Base-by-base conservation (phyloP, 1,140 invertebrate species). In the Coelopa frigida region DNA sequence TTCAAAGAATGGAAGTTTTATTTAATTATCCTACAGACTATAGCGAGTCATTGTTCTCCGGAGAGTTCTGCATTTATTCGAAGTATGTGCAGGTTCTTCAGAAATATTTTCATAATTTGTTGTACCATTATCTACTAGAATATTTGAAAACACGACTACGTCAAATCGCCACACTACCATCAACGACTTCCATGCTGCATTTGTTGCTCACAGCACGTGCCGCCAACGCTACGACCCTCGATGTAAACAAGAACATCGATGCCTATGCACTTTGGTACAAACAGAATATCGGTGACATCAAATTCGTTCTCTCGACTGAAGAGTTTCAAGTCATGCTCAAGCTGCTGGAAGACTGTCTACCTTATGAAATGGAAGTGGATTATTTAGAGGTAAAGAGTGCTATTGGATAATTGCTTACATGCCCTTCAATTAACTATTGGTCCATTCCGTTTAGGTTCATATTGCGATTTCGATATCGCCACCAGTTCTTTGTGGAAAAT, bases 181-280 rank as follows among this genome's bases (percentile, higher is more conserved):
- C 39, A 24, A 46, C 58, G 14, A 39, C 43, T 3, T 44, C 51
- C 6, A 22, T 67, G 18, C 27, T 63, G 17, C 58, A 66, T 41
- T 44, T 67, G 24, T 17, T 67, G 18, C 44, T 67, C 0, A 60
- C 57, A 0, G 59, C 56, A 3, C 52, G 64, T 5, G 60, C 61
- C 24, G 53, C 52, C 10, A 49, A 52, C 2, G 63, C 63, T 3
- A 50, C 42, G 2, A 63, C 60, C 1, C 50, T 60, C 50, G 49
- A 53, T 47, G 49, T 66, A 38, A 31, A 51, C 15, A 45, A 48
- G 5, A 67, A 67, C 56, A 39, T 67, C 23, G 52, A 67, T 17
- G 56, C 61, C 18, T 67, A 67, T 43, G 63, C 58, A 14, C 49
- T 62, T 27, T 67, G 64, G 64, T 67, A 67, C 27, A 67, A 67